Conservation (phyloP, 1,140 invertebrate genomes). For the Macrostomum lignano region DNA sequence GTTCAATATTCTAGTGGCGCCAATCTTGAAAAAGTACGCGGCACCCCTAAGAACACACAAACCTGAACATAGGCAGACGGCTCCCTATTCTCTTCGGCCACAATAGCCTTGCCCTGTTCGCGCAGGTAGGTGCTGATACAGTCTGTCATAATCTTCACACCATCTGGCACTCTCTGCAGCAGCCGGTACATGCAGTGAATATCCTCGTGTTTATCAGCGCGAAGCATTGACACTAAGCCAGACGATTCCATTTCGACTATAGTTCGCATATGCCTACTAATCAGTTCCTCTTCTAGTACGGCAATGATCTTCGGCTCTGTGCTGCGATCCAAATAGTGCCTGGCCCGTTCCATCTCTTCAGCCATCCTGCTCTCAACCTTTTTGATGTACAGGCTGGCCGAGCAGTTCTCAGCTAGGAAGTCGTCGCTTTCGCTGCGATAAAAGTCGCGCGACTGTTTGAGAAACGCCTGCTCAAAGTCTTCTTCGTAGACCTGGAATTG, state of each 20-base stretch:
- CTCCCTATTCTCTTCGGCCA: conserved; percentile 60
- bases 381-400: conserved; percentile 87
- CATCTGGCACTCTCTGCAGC: conserved; percentile 57
- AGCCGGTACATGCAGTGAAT: conserved; percentile 90
- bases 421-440: conserved; percentile 95
- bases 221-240: conserved; percentile 89
- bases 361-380: conserved; percentile 85
- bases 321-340: conserved; percentile 82
- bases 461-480: conserved; percentile 88
- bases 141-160: conserved; percentile 68
- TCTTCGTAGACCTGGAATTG: conserved; percentile 76
- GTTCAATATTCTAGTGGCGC: too few relatives aligned
- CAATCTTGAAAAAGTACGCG: neutral
- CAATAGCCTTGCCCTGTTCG: conserved; percentile 69
- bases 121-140: conserved; percentile 71
- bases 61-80: conserved; percentile 78
- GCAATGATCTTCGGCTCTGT: conserved; percentile 71
- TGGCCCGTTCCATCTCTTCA: conserved; percentile 83
- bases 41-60: too few relatives aligned
- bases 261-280: conserved; percentile 93
- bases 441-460: conserved; percentile 86
- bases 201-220: conserved; percentile 74
- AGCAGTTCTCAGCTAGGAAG: conserved; percentile 77
- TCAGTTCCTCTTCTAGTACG: conserved; percentile 84
- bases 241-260: conserved; percentile 99